Conservation (phyloP, 1,140 invertebrate genomes). For the Drosophila santomea region DNA sequence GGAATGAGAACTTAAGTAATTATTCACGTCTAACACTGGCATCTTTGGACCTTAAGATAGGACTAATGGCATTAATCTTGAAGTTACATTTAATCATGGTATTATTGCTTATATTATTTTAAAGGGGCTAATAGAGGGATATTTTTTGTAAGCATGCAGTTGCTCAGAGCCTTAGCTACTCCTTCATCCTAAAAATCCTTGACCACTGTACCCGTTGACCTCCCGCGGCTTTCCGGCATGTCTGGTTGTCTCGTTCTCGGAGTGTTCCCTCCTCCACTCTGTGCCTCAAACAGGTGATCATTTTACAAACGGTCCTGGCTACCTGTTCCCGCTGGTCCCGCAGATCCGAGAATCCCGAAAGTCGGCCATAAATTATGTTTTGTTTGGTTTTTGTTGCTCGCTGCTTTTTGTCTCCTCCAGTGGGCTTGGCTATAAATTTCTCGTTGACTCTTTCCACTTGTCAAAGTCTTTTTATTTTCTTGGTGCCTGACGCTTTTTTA, state of each 20-base stretch:
- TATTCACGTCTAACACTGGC: too few species aligned
- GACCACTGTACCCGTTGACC: slow-evolving; percentile 45
- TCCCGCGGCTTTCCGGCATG: slow-evolving; percentile 49
- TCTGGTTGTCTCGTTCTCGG: slow-evolving; percentile 21
- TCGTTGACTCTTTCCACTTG: slow-evolving; percentile 63
- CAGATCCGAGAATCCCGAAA: slow-evolving; percentile 40
- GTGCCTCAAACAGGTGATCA: slow-evolving; percentile 71
- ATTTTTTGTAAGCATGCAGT: not conserved
- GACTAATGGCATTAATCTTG: too few species aligned
- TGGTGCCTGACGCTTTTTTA: slow-evolving; percentile 15
- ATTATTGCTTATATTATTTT: too few species aligned
- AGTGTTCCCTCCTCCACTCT: slow-evolving; percentile 12
- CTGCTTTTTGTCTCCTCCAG: slow-evolving; percentile 36
- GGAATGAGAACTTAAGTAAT: too few species aligned
- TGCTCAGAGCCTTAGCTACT: not conserved
- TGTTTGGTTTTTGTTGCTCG: slow-evolving; percentile 46
- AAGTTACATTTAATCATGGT: too few species aligned
- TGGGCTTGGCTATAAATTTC: slow-evolving; percentile 61
- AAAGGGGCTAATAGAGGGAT: not conserved
- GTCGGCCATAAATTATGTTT: slow-evolving; percentile 79
- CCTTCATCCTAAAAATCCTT: not conserved
- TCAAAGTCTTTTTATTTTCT: slow-evolving; percentile 42
- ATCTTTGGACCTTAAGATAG: too few species aligned
- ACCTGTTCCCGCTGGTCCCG: slow-evolving; percentile 51
- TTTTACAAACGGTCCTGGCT: slow-evolving; percentile 71